These are phyloP conservation scores for Pollenia amentaria DNA, from an alignment of 2,888 invertebrate genomes.

Conservation along the genomic window DNA sequence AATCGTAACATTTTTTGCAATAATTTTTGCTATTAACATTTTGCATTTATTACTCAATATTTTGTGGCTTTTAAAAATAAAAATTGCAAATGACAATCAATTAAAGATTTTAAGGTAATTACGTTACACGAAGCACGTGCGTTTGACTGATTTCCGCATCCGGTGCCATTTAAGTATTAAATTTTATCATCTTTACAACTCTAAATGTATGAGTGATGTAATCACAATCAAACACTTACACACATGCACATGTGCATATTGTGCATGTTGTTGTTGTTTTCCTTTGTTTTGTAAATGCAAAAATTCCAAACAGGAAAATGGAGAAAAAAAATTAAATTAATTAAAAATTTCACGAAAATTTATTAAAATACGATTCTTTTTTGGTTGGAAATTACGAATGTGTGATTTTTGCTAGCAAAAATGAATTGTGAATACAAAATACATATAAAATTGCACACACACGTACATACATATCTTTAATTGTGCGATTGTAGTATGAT, in stretches of 20 bases:
- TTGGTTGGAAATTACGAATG: slow-evolving; percentile 28
- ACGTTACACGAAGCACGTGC: slow-evolving; percentile 52
- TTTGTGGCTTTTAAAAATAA: slow-evolving; percentile 1
- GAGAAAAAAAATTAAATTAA: slow-evolving; percentile 40
- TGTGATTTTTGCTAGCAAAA: slow-evolving; percentile 21
- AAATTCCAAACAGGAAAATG: slow-evolving; percentile 8
- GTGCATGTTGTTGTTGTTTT: slow-evolving; percentile 20
- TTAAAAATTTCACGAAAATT: slow-evolving; percentile 66
- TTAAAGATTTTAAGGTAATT: slow-evolving; percentile 61
- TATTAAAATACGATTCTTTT: slow-evolving; percentile 44
- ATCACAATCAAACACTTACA: not conserved
- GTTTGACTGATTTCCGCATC: slow-evolving; percentile 65
- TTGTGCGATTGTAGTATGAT: not conserved
- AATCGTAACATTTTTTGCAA: not conserved
- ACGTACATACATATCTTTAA: not conserved
- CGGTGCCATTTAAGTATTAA: slow-evolving; percentile 52
- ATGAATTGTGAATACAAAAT: slow-evolving; percentile 57
- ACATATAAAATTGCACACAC: slow-evolving; percentile 9
- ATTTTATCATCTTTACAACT: slow-evolving; percentile 44
- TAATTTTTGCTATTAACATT: not conserved
- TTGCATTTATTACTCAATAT: slow-evolving; percentile 9
- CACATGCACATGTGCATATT: slow-evolving; percentile 4
- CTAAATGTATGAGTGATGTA: not conserved
- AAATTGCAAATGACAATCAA: slow-evolving; percentile 3
- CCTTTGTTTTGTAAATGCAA: slow-evolving; percentile 23